These are phyloP conservation scores for Glareola pratincola DNA, from an alignment of 2,113 vertebrate species.

Conservation along the genomic window DNA sequence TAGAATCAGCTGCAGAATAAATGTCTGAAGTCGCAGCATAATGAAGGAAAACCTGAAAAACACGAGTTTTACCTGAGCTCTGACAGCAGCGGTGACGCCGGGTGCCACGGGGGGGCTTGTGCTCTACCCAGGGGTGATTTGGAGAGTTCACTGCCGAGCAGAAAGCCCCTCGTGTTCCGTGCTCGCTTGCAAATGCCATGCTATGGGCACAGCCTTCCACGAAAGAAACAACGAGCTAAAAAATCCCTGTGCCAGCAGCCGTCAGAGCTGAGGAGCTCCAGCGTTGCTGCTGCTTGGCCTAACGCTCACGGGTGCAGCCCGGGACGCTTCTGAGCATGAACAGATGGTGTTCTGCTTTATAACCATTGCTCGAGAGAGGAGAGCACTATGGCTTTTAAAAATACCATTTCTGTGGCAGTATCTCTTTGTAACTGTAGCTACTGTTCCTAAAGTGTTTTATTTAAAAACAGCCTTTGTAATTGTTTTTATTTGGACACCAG, in stretches of 20 bases:
- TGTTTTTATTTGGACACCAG: background rate
- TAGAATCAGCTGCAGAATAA: background rate
- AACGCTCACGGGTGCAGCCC: background rate
- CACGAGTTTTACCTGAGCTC: background rate
- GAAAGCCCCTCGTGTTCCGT: background rate
- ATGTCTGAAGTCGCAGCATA: accelerated
- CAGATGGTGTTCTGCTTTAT: background rate
- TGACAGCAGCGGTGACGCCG: accelerated
- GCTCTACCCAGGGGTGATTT: background rate
- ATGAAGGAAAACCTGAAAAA: accelerated
- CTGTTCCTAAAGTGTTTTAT: background rate
- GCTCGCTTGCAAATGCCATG: background rate
- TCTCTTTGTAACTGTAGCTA: background rate
- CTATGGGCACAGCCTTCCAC: background rate
- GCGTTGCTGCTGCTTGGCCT: background rate
- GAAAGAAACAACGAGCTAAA: background rate
- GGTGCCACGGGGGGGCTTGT: background rate
- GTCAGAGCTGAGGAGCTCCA: background rate
- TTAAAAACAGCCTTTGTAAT: background rate
- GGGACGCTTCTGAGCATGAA: background rate
- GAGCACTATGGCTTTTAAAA: background rate
- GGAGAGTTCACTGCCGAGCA: background rate
- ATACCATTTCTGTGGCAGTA: background rate
- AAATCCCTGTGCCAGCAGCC: background rate
- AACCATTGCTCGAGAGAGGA: background rate